Conservation (phyloP, 2,888 invertebrate genomes). For the Habroteleia sp. region DNA sequence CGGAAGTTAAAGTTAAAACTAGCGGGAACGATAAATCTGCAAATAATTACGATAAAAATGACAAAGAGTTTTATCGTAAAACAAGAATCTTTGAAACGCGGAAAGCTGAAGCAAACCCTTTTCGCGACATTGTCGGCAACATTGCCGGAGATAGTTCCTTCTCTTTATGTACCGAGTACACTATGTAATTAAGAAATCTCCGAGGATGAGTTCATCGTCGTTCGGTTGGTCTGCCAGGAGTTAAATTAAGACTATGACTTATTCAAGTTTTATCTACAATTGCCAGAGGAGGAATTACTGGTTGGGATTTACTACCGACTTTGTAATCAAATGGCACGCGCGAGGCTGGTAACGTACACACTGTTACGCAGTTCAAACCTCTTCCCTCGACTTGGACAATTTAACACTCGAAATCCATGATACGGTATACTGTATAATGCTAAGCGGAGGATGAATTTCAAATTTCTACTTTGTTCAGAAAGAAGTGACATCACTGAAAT, state of each 20-base stretch:
- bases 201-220: constrained; percentile 69
- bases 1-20: constrained; percentile 29
- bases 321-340: constrained; percentile 75
- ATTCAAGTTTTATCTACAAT: constrained; percentile 80
- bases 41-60: constrained; percentile 80
- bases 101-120: constrained; percentile 65
- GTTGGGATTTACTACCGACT: constrained; percentile 73
- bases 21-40: constrained; percentile 75
- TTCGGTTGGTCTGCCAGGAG: constrained; percentile 67
- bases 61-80: constrained; percentile 76
- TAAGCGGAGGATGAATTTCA: constrained; percentile 8
- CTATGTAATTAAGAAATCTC: constrained; percentile 80
- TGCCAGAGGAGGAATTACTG: constrained; percentile 75
- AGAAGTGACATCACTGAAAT: no score
- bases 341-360: constrained; percentile 37
- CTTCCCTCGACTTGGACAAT: constrained; percentile 30
- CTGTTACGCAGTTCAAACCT: constrained; percentile 25
- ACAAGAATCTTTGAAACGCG: constrained; percentile 70
- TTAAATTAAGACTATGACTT: constrained; percentile 81
- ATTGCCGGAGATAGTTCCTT: constrained; percentile 39
- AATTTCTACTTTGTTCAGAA: no score
- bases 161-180: constrained; percentile 47
- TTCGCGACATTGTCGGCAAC: constrained; percentile 65
- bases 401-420: constrained; percentile 42
- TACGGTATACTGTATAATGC: constrained; percentile 13